Base-by-base conservation (phyloP, 2,888 invertebrate species). In the Ectemnius continuus region DNA sequence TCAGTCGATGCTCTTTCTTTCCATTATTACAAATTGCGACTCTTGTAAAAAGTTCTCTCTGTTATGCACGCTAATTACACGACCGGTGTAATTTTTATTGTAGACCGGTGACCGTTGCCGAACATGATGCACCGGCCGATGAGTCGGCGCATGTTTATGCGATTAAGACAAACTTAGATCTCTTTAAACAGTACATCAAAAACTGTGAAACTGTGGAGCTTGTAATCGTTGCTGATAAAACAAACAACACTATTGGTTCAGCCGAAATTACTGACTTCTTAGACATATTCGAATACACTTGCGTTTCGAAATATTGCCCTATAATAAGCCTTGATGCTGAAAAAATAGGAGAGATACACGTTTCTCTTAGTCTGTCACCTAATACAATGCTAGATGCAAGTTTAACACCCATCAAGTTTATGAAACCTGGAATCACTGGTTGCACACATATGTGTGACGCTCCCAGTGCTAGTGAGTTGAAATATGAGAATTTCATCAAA, bases 111-210 rank as follows among this genome's bases (percentile, higher is more conserved):
- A 87, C 89, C 65, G 73, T 84, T 60, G 85, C 82, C 20, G 83
- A 79, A 57, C 81, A 83, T 66, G 66, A 69, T 18, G 56, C 16
- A 68, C 82, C 79, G 60, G n/a, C 60, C 6, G 71, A 77, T 18
- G 85, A 88, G 57, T 85, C 73, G 26, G 80, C 77, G 2, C 82
- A 87, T 68, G 84, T 82, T 8, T 91, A 90, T 76, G 76, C 85
- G 8, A 85, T 91, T 61, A 86, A 85, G 79, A 91, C 91, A 3
- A 90, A 87, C 70, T 68, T 85, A 56, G 76, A 76, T 45, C 83
- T 91, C 1, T 90, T 91, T 70, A 80, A 88, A 71, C 88, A 89
- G 67, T 91, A 91, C 70, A 78, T 91, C n/a, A 87, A 84, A 67
- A 90, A 91, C 61, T 89, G 90, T 68, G 88, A 88, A 62, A 84